Conservation (phyloP, 2,113 vertebrate genomes). For the Falco punctatus region DNA sequence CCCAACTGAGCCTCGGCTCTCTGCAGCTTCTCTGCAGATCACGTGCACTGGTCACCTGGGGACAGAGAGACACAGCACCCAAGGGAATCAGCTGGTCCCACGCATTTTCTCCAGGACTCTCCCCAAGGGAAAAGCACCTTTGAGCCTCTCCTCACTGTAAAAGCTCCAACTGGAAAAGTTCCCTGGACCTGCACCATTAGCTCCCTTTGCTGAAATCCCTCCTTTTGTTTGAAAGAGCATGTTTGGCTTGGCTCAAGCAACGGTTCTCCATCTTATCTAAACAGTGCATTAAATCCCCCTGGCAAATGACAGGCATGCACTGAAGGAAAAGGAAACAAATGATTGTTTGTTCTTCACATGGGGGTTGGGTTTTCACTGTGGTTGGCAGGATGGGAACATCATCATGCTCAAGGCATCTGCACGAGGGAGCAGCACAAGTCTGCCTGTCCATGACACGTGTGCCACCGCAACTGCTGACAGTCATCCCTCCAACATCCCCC, state of each 20-base stretch:
- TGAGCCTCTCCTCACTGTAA: background rate
- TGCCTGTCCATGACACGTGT: background rate
- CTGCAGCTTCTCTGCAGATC: background rate
- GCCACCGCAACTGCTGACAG: background rate
- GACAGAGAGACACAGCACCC: background rate
- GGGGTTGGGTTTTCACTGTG: background rate
- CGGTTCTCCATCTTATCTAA: slow-evolving; percentile 13
- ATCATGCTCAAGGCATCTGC: background rate
- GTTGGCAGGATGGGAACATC: background rate
- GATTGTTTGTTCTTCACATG: slow-evolving; percentile 20
- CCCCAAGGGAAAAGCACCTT: background rate
- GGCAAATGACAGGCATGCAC: background rate
- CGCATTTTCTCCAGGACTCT: background rate
- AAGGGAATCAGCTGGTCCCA: rapidly evolving
- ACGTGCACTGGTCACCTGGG: rapidly evolving
- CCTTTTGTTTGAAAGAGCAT: slow-evolving; percentile 5
- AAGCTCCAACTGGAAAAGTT: background rate
- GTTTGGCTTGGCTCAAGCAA: background rate
- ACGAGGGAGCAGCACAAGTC: background rate
- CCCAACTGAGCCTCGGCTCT: background rate
- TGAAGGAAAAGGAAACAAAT: slow-evolving; percentile 12
- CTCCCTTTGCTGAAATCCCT: background rate
- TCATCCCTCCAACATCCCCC: background rate
- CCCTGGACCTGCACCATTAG: background rate
- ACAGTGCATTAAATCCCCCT: slow-evolving; percentile 5